phyloP scores from a whole-genome alignment of 2,113 vertebrate genomes.

The Himantopus leucocephalus region DNA sequence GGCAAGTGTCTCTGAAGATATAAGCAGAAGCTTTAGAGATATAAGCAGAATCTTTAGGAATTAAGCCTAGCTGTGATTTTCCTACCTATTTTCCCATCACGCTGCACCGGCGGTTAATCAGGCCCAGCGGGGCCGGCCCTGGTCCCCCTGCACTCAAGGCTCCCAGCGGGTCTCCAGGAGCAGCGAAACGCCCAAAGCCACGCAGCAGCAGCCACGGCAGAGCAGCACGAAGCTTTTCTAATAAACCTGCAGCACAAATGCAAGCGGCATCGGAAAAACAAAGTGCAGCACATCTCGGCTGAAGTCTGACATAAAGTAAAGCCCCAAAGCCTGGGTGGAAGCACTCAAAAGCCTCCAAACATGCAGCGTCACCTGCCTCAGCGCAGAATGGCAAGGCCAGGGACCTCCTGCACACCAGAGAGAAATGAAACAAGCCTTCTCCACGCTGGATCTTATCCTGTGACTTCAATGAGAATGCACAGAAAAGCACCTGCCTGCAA shows the following conservation, averaged over 20 bases:
- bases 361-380: background rate
- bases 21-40: background rate
- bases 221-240: background rate
- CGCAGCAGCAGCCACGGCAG: background rate
- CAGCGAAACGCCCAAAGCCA: background rate
- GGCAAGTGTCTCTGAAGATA: background rate
- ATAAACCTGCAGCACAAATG: background rate
- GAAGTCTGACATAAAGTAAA: background rate
- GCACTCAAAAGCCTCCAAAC: background rate
- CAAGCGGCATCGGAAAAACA: background rate
- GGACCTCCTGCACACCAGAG: background rate
- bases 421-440: background rate
- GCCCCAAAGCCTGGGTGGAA: background rate
- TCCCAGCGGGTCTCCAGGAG: fast-evolving
- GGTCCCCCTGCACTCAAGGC: background rate
- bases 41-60: background rate
- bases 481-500: background rate
- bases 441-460: background rate
- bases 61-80: background rate
- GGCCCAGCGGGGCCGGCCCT: background rate
- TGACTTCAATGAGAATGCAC: background rate
- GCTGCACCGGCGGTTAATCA: background rate
- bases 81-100: background rate
- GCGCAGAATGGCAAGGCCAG: background rate
- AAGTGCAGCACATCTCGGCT: background rate